Evolutionary conservation across 2,888 invertebrate species (phyloP).

Genomic region (Philaethria dido): DNA sequence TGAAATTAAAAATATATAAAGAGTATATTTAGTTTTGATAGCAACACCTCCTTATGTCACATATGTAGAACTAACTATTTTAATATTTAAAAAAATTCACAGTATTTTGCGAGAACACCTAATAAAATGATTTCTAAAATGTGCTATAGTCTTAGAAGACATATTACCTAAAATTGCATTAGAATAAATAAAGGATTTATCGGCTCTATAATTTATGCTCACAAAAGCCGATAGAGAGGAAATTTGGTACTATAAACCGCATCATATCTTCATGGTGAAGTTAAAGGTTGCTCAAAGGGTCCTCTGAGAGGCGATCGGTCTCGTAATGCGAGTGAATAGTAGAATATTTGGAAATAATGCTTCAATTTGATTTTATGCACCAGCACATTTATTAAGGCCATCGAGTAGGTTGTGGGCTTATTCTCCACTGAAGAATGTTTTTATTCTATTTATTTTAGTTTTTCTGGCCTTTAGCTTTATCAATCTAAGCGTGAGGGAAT

Average conservation of each 20-base stretch:
- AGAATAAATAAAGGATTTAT: neutral
- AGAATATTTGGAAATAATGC: neutral
- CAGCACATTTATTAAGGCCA: neutral
- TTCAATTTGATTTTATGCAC: neutral
- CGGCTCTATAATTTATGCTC: neutral
- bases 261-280: constrained; percentile 5
- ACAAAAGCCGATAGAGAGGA: constrained; percentile 5
- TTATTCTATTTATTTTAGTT: too few species aligned
- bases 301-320: neutral
- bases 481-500: too few species aligned
- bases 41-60: too few species aligned
- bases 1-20: too few species aligned
- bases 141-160: too few species aligned
- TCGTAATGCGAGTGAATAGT: neutral
- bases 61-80: too few species aligned
- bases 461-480: too few species aligned
- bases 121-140: too few species aligned
- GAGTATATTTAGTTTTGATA: too few species aligned
- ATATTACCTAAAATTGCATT: neutral
- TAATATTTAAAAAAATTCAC: too few species aligned
- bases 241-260: constrained; percentile 17
- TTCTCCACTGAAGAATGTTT: too few species aligned
- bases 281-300: neutral
- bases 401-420: too few species aligned
- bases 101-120: neutral